Evolutionary conservation across 2,797 vertebrate species (phyloP).

Genomic region (Trachops cirrhosus): DNA sequence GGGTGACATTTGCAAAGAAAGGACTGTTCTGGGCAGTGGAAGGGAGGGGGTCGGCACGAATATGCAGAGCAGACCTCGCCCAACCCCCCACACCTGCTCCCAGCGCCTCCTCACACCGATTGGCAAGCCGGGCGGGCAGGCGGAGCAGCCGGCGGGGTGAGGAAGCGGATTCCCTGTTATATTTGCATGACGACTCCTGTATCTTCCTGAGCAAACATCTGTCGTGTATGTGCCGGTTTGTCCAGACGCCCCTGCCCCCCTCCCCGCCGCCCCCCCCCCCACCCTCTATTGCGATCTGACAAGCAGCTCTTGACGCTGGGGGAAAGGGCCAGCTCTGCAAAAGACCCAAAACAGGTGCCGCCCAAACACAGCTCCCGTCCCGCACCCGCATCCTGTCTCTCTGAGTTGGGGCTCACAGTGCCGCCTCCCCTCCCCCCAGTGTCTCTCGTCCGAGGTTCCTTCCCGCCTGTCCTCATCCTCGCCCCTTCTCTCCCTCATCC

Average conservation of each 20-base stretch:
- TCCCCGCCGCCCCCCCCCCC: slow-evolving; percentile 47
- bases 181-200: slow-evolving; percentile 87
- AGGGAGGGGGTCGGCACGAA: background rate
- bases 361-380: slow-evolving; percentile 26
- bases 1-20: slow-evolving; percentile 80
- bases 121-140: slow-evolving; percentile 26
- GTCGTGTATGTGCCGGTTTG: slow-evolving; percentile 86
- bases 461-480: background rate
- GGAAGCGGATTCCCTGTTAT: slow-evolving; percentile 79
- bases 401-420: slow-evolving; percentile 10
- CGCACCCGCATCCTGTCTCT: background rate
- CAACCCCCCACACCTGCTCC: slow-evolving; percentile 63
- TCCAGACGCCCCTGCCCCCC: slow-evolving; percentile 76
- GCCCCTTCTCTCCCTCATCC: background rate
- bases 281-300: slow-evolving; percentile 73
- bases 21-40: slow-evolving; percentile 77
- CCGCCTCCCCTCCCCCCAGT: background rate
- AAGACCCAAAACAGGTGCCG: slow-evolving; percentile 76
- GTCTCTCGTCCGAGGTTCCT: background rate
- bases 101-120: slow-evolving; percentile 53
- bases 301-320: slow-evolving; percentile 75
- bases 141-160: slow-evolving; percentile 63
- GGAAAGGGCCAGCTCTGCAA: slow-evolving; percentile 70
- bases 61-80: slow-evolving; percentile 57
- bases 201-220: slow-evolving; percentile 88